phyloP scores from a whole-genome alignment of 2,888 invertebrate species.

The Drosophila mercatorum region DNA sequence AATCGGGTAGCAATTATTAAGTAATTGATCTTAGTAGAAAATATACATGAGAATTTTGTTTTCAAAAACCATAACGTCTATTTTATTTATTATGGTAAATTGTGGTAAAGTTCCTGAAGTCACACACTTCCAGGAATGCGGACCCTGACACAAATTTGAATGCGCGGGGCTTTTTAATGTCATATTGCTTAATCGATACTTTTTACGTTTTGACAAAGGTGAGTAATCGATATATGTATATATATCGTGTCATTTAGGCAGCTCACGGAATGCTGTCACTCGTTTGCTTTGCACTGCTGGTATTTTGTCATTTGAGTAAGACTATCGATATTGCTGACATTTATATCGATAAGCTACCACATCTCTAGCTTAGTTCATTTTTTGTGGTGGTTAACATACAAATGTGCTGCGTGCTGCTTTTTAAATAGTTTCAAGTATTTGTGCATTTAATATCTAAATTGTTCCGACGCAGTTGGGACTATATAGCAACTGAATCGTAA shows the following conservation, averaged over 20 bases:
- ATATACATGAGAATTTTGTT: constrained; percentile 10
- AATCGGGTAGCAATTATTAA: constrained; percentile 14
- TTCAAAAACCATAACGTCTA: not conserved
- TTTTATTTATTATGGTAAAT: not conserved
- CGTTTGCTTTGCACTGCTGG: not conserved
- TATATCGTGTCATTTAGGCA: not conserved
- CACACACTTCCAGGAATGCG: no score
- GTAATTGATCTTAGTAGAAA: constrained; percentile 5
- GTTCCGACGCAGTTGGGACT: not conserved
- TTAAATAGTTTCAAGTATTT: constrained; percentile 13
- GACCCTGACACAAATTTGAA: not conserved
- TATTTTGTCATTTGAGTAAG: not conserved
- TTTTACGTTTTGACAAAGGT: not conserved
- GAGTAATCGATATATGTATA: not conserved
- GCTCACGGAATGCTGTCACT: constrained; percentile 4
- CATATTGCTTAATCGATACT: not conserved
- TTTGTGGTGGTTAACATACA: constrained; percentile 55
- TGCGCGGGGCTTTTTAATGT: not conserved
- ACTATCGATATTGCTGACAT: constrained; percentile 1
- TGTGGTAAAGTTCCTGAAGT: no score
- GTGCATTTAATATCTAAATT: constrained; percentile 10
- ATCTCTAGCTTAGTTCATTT: constrained; percentile 51
- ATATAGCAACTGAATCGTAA: not conserved
- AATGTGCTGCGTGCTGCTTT: constrained; percentile 44
- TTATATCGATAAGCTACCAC: constrained; percentile 13